Percentiles rank a stretch among this genome's conserved stretches.
Evolutionary conservation across 2,888 invertebrate genomes (phyloP).

Genomic region (Amblyteles armatorius): DNA sequence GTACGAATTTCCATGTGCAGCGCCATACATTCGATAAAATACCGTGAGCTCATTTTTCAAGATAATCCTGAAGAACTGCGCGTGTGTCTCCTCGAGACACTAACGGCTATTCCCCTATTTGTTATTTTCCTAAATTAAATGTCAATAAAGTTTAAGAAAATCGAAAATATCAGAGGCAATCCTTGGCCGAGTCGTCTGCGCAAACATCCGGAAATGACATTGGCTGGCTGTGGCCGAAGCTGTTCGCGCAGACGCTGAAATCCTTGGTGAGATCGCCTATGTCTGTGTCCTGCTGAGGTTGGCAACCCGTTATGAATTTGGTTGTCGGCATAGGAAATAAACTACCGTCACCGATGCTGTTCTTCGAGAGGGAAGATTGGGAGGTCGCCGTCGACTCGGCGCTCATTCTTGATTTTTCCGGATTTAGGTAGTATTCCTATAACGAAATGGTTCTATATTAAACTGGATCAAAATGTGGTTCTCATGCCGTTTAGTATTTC

Average conservation of each 20-base stretch:
- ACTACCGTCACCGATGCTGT: conserved; percentile 73
- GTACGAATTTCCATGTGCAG: conserved; percentile 22
- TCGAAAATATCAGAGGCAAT: conserved; percentile 81
- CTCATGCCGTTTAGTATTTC: background rate
- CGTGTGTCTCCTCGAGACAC: conserved; percentile 4
- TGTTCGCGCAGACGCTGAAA: conserved; percentile 81
- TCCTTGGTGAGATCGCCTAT: conserved; percentile 81
- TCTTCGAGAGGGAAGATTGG: conserved; percentile 85
- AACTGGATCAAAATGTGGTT: background rate
- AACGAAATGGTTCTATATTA: conserved; percentile 23
- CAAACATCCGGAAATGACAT: conserved; percentile 73
- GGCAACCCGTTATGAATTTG: conserved; percentile 71
- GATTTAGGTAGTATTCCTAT: conserved; percentile 82
- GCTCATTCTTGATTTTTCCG: conserved; percentile 81
- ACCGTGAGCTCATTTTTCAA: conserved; percentile 21
- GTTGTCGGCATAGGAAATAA: conserved; percentile 71
- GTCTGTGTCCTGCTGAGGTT: conserved; percentile 77
- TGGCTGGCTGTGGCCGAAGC: conserved; percentile 77
- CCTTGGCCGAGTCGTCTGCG: conserved; percentile 79
- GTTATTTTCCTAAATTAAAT: conserved; percentile 65
- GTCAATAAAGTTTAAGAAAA: conserved; percentile 74
- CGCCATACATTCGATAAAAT: conserved; percentile 18
- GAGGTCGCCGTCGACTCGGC: conserved; percentile 86
- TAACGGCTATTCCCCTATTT: conserved; percentile 33
- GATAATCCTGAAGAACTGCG: conserved; percentile 32